A percentile compares a stretch with the other conserved stretches of the same genome.
phyloP scores from a whole-genome alignment of 2,888 invertebrate species.

The Opisthograptis luteolata region DNA sequence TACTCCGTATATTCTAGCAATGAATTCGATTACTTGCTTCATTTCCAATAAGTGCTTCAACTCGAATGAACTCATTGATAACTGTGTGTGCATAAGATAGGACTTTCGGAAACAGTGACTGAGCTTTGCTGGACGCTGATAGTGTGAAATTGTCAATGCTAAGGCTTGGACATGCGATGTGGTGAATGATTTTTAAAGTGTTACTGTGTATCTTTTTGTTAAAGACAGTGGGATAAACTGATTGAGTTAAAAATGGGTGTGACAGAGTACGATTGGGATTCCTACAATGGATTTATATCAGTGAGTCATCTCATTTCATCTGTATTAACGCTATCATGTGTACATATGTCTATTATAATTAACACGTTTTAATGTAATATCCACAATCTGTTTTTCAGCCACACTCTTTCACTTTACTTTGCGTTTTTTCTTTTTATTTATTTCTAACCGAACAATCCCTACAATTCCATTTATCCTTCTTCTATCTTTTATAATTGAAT shows the following conservation, averaged over 20 bases:
- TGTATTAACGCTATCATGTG: slow-evolving; percentile 13
- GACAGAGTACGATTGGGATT: slow-evolving; percentile 78
- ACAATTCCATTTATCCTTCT: too few species aligned
- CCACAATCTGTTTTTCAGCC: too few species aligned
- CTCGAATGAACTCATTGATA: slow-evolving; percentile 64
- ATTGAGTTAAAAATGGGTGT: slow-evolving; percentile 75
- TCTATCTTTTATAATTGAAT: too few species aligned
- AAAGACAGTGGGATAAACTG: slow-evolving; percentile 51
- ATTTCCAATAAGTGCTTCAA: slow-evolving; percentile 59
- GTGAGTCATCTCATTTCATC: slow-evolving; percentile 58
- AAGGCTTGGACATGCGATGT: slow-evolving; percentile 48
- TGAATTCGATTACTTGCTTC: slow-evolving; percentile 65
- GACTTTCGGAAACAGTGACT: slow-evolving; percentile 49
- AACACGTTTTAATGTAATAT: too few species aligned
- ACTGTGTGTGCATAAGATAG: slow-evolving; percentile 77
- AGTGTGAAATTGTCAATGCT: slow-evolving; percentile 43
- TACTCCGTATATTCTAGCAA: slow-evolving; percentile 59
- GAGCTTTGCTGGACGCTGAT: slow-evolving; percentile 48
- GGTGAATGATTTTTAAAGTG: slow-evolving; percentile 59
- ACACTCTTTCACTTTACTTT: too few species aligned
- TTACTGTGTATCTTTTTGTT: slow-evolving; percentile 44
- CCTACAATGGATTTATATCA: slow-evolving; percentile 76
- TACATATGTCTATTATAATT: too few species aligned
- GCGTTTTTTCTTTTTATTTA: too few species aligned
- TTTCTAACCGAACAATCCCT: too few species aligned